Evolutionary conservation across 2,797 vertebrate genomes (phyloP).

Genomic region (Pseudochaenichthys georgianus): DNA sequence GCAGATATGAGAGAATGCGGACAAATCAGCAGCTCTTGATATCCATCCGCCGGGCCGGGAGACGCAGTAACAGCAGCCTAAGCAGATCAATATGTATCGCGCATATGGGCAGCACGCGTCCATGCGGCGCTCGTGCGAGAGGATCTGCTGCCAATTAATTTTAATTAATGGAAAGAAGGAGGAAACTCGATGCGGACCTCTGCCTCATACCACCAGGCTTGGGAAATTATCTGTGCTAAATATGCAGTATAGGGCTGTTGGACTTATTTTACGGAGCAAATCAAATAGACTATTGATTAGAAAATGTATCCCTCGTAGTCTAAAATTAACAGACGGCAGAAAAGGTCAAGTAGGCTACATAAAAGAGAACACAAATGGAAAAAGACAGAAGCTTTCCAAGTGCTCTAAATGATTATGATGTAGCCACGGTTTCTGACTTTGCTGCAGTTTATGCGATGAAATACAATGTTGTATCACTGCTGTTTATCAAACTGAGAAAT

Average conservation of each 20-base stretch:
- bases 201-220: conserved; percentile 70
- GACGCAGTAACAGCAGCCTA: conserved; percentile 57
- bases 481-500: conserved; percentile 24
- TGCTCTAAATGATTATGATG: neutral
- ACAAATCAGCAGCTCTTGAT: conserved; percentile 45
- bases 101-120: conserved; percentile 76
- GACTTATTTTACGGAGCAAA: conserved; percentile 58
- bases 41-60: conserved; percentile 43
- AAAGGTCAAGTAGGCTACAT: conserved; percentile 25
- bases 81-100: conserved; percentile 78
- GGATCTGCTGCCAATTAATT: conserved; percentile 82
- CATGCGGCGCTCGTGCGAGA: conserved; percentile 65
- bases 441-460: conserved; percentile 1
- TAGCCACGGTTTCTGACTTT: neutral
- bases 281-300: conserved; percentile 68
- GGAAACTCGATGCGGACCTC: conserved; percentile 79
- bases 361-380: neutral
- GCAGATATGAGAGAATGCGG: conserved; percentile 42
- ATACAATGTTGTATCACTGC: neutral
- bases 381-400: neutral
- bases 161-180: conserved; percentile 85
- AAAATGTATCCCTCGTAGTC: conserved; percentile 25
- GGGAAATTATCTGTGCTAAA: conserved; percentile 74
- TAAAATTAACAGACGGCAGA: conserved; percentile 16
- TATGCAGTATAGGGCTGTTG: conserved; percentile 64